A percentile compares a stretch with the other conserved stretches of the same genome.
Conservation (phyloP, 2,113 vertebrate genomes). For the Eurystomus gularis region DNA sequence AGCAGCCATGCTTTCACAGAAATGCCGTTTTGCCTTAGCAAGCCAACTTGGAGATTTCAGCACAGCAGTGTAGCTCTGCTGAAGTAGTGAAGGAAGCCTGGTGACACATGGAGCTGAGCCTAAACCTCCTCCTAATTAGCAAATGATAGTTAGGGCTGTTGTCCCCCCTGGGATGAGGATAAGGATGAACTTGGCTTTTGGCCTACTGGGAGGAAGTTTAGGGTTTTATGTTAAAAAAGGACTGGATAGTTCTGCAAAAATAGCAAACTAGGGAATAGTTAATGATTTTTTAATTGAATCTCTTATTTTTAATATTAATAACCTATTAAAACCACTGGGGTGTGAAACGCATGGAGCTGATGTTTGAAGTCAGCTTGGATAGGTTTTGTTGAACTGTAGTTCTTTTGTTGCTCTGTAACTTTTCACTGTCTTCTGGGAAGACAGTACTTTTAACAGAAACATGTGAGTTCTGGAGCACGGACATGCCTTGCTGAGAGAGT, state of each 20-base stretch:
- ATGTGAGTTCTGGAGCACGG: background rate
- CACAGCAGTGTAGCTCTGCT: background rate
- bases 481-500: accelerated
- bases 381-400: background rate
- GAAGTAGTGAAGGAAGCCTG: background rate
- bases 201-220: background rate
- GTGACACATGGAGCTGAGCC: background rate
- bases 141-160: background rate
- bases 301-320: background rate
- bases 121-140: background rate
- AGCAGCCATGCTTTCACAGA: background rate
- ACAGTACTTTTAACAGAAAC: background rate
- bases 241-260: background rate
- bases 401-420: background rate
- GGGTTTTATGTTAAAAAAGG: background rate
- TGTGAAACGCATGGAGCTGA: background rate
- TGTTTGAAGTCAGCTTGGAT: background rate
- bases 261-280: background rate
- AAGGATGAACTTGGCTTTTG: background rate
- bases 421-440: background rate
- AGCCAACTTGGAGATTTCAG: background rate
- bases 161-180: background rate
- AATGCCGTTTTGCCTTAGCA: accelerated
- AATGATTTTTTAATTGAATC: background rate
- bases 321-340: background rate